Conservation (phyloP, 2,113 vertebrate genomes). For the Vulpes ferrilata region DNA sequence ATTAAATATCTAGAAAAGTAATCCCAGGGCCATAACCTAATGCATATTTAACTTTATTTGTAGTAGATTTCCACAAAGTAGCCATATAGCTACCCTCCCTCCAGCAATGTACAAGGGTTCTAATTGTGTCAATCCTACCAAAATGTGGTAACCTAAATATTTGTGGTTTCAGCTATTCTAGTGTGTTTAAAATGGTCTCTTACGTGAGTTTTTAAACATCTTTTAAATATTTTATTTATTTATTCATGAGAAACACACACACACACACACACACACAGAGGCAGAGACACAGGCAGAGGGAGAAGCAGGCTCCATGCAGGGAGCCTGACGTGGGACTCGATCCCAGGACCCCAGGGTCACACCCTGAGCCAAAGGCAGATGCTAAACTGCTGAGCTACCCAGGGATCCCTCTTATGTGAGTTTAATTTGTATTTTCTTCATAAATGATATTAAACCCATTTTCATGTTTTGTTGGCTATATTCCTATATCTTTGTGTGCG, state of each 20-base stretch:
- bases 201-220: not conserved
- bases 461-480: not conserved
- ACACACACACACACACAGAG: too few species aligned
- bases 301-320: too few species aligned
- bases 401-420: not conserved
- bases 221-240: too few species aligned
- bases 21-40: not conserved
- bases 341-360: too few species aligned
- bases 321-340: too few species aligned
- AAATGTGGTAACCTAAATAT: not conserved
- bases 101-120: not conserved
- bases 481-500: not conserved
- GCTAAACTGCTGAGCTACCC: too few species aligned
- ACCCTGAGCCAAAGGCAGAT: too few species aligned
- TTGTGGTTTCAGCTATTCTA: not conserved
- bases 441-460: not conserved
- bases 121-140: not conserved
- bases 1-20: not conserved
- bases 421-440: not conserved
- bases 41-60: not conserved
- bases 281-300: too few species aligned
- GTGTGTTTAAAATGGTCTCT: not conserved
- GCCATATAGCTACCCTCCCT: not conserved
- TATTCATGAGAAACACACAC: too few species aligned
- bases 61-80: not conserved